Conservation (phyloP, 2,113 vertebrate species). For the Acanthochromis polyacanthus region DNA sequence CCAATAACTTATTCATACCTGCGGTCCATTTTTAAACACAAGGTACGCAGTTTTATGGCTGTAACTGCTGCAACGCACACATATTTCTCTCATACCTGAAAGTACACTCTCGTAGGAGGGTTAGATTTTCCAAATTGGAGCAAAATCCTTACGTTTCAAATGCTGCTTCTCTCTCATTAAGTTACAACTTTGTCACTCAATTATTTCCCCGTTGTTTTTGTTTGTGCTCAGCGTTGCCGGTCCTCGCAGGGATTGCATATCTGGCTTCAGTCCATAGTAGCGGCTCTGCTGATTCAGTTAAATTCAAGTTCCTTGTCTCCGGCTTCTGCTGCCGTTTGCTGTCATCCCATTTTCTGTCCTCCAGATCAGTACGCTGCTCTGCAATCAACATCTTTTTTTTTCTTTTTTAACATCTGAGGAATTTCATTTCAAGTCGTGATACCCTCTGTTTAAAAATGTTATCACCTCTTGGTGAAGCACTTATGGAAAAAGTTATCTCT, state of each 20-base stretch:
- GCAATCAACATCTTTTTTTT: conserved; percentile 38
- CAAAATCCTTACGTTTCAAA: conserved; percentile 21
- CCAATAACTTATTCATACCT: neutral
- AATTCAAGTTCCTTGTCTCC: conserved; percentile 58
- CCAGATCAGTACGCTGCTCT: conserved; percentile 20
- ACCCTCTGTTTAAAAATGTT: conserved; percentile 1
- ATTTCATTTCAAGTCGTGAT: conserved; percentile 19
- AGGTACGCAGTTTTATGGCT: neutral
- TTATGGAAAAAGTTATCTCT: conserved; percentile 9
- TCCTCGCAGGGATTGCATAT: conserved; percentile 51
- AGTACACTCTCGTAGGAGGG: neutral
- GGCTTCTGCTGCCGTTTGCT: conserved; percentile 34
- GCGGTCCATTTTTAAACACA: neutral
- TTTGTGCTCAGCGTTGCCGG: conserved; percentile 38
- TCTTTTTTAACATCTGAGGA: conserved; percentile 30
- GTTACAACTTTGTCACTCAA: conserved; percentile 44
- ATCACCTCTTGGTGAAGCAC: conserved; percentile 5
- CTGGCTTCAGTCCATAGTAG: conserved; percentile 63
- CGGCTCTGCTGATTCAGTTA: conserved; percentile 61
- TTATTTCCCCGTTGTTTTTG: conserved; percentile 53
- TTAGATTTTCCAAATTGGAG: neutral
- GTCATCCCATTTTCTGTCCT: conserved; percentile 33
- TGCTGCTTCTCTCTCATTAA: conserved; percentile 46
- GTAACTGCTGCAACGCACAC: neutral
- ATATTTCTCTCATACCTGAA: neutral